Evolutionary conservation across 2,113 vertebrate species (phyloP), one percentile per base, ranked within the genome.

Genomic region (Perca schrenkii): DNA sequence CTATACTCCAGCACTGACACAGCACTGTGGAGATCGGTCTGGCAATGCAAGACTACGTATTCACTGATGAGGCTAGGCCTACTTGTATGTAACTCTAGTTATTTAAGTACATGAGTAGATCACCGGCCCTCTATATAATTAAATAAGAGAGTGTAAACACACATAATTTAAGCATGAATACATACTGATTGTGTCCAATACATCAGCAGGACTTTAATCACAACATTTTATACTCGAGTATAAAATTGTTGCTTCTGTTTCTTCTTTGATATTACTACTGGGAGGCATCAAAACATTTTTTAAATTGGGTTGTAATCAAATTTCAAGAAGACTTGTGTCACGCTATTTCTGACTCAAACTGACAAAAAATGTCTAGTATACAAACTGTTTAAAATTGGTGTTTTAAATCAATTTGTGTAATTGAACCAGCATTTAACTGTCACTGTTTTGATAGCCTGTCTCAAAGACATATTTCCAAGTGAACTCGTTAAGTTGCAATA

Each of bases 401-500:
- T 66, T 74, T 68, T 43, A 47, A 68, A 80, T 56, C 54, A 73
- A 76, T 77, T 57, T 57, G 25, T 54, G 58, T 43, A 76, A 54
- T 25, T 56, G 5, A 68, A 52, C n/a, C 64, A 25, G 17, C 47
- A 11, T 65, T 60, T 21, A 16, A 22, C 52, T 16, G 66, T 36
- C 40, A 8, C 0, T 60, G 53, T 54, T 72, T 69, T 61, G 63
- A 80, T 34, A 1, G 43, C 50, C 61, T 31, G 7, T 62, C 75
- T 50, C 14, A 34, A 28, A 54, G 74, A 77, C 47, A n/a, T 11
- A 57, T 69, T 71, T 66, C 52, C 49, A 74, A 50, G 67, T 72
- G 43, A 84, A 81, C 66, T 72, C 6, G 31, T 85, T 73, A 79
- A 81, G 69, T 68, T 65, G 83, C 68, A 79, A 82, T 72, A 58